These are phyloP conservation scores for Microtus obscurus DNA, from an alignment of 2,797 vertebrate species.

Conservation along the genomic window DNA sequence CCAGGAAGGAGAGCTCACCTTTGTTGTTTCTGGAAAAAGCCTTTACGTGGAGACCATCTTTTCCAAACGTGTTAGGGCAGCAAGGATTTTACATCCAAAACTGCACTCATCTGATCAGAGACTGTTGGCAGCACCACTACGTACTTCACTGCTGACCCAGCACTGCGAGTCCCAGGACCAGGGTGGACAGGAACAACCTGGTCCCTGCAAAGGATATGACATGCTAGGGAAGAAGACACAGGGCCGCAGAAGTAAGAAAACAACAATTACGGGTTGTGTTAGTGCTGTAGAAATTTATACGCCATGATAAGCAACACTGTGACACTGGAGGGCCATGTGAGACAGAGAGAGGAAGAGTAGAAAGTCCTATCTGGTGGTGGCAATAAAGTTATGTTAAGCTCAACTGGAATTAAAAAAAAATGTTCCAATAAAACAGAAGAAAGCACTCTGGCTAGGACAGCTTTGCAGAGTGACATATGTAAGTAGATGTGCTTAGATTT, in stretches of 20 bases:
- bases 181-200: background rate
- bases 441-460: background rate
- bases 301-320: background rate
- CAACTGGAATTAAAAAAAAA: background rate
- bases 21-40: background rate
- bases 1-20: background rate
- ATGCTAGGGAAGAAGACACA: background rate
- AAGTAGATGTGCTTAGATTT: background rate
- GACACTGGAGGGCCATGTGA: background rate
- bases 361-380: slow-evolving; percentile 1
- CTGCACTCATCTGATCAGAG: background rate
- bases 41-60: background rate
- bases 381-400: background rate
- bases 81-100: background rate
- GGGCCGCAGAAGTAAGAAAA: background rate
- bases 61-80: background rate
- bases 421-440: background rate
- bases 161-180: background rate
- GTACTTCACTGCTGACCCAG: background rate
- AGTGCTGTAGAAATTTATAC: background rate
- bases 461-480: background rate
- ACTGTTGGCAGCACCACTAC: background rate
- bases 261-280: background rate
- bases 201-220: background rate
- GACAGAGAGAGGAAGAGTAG: background rate